phyloP scores from a whole-genome alignment of 2,113 vertebrate species.

The Lonchura striata region DNA sequence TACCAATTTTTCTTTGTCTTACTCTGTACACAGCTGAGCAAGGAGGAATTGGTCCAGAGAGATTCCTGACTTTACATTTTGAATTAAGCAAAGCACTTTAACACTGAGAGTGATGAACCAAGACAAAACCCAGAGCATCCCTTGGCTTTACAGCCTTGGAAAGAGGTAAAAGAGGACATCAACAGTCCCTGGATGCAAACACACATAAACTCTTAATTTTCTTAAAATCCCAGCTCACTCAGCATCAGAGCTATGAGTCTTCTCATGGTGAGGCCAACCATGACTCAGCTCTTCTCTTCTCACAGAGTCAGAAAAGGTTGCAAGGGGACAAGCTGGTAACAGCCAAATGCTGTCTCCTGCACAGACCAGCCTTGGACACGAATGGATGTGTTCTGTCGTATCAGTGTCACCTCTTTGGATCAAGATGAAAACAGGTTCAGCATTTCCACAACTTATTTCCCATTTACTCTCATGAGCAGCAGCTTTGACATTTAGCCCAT shows the following conservation, averaged over 20 bases:
- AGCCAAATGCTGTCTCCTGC: not conserved
- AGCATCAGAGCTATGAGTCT: not conserved
- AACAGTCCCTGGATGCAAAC: not conserved
- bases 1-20: not conserved
- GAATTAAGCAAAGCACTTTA: not conserved
- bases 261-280: not conserved
- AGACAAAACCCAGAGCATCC: not conserved
- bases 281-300: not conserved
- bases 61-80: not conserved
- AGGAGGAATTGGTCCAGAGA: not conserved
- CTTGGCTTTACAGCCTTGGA: not conserved
- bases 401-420: fast-evolving
- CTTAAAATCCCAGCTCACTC: not conserved
- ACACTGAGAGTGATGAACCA: not conserved
- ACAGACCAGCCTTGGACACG: fast-evolving
- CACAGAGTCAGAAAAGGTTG: not conserved
- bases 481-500: not conserved
- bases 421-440: not conserved
- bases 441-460: not conserved
- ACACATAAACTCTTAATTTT: not conserved
- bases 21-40: not conserved
- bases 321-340: not conserved
- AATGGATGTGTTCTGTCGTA: not conserved
- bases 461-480: not conserved
- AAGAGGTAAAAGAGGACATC: not conserved